These are phyloP conservation scores for Troglohyphantes excavatus DNA, from an alignment of 2,888 invertebrate genomes.

Conservation along the genomic window DNA sequence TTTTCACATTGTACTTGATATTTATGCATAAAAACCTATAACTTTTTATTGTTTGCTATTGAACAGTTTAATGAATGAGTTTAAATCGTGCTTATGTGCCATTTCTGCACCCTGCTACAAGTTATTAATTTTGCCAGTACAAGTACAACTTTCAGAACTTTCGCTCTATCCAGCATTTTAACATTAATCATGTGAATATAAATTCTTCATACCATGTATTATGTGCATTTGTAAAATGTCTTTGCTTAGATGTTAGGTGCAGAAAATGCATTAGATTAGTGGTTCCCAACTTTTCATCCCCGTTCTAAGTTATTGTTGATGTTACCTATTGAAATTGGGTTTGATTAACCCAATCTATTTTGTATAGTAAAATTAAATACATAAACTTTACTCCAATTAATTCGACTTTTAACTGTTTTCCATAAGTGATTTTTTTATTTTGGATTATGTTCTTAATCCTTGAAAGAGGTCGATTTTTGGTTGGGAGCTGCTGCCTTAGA, in stretches of 20 bases:
- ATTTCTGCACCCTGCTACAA: conserved; percentile 36
- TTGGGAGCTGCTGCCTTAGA: conserved; percentile 34
- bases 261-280: conserved; percentile 12
- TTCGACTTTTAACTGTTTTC: no score
- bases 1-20: not conserved
- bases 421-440: no score
- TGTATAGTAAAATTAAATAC: not conserved
- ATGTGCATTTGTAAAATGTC: conserved; percentile 75
- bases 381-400: no score
- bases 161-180: conserved; percentile 69
- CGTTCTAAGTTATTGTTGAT: no score
- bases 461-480: no score
- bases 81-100: conserved; percentile 63
- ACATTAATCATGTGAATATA: conserved; percentile 71
- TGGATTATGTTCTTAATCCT: no score
- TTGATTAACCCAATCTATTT: no score
- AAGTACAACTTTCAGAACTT: conserved; percentile 21
- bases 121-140: not conserved
- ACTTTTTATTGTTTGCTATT: no score
- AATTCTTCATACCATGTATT: conserved; percentile 66
- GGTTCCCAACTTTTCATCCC: no score
- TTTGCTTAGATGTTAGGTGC: conserved; percentile 68
- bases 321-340: no score
- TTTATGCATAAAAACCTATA: no score
- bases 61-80: not conserved